Evolutionary conservation across 2,797 vertebrate species (phyloP).

Genomic region (Yasuhikotakia modesta): DNA sequence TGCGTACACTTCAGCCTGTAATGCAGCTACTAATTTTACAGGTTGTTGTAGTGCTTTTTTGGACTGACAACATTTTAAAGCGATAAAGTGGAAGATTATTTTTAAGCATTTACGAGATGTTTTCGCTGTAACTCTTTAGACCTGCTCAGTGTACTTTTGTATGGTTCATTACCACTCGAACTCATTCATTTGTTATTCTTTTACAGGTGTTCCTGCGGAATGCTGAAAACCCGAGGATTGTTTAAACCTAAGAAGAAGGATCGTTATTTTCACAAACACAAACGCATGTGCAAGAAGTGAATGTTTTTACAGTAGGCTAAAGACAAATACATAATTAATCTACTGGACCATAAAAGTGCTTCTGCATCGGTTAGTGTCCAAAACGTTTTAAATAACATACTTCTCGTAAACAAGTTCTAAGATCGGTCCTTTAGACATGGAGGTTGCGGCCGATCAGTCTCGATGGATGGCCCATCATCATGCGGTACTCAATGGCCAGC

Average conservation of each 20-base stretch:
- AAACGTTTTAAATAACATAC: neutral
- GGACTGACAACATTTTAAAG: neutral
- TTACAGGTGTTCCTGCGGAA: constrained; percentile 68
- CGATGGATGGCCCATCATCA: constrained; percentile 99
- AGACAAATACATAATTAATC: neutral
- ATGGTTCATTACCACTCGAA: neutral
- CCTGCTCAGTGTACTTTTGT: neutral
- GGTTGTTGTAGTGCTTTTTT: neutral
- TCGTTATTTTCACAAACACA: constrained; percentile 61
- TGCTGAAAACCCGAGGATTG: constrained; percentile 50
- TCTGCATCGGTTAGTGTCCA: constrained; percentile 6
- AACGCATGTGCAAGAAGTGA: constrained; percentile 48
- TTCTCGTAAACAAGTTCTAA: constrained; percentile 35
- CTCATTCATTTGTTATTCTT: constrained; percentile 25
- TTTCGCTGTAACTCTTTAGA: neutral
- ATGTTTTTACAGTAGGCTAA: constrained; percentile 8
- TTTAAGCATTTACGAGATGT: neutral
- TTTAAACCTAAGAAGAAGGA: constrained; percentile 60
- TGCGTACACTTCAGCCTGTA: neutral
- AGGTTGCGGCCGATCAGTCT: constrained; percentile 92
- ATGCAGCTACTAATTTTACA: neutral
- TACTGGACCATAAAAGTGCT: constrained; percentile 33
- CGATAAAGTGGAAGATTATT: neutral
- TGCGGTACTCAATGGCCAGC: constrained; percentile 94
- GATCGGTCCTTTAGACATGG: constrained; percentile 71